Evolutionary conservation across 2,797 vertebrate genomes (phyloP).

Genomic region (Hippocampus kuda): DNA sequence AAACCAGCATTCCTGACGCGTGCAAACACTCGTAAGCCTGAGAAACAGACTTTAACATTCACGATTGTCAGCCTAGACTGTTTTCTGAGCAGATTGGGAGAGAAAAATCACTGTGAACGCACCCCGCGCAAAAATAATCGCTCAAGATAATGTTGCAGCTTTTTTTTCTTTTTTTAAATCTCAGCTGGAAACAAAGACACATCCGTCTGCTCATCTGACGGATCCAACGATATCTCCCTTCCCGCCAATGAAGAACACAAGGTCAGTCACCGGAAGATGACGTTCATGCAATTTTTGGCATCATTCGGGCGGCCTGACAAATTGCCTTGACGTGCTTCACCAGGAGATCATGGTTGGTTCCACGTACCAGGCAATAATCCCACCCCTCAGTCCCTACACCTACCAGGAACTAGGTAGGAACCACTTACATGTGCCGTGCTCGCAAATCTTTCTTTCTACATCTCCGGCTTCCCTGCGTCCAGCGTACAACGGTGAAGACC

Average conservation of each 20-base stretch:
- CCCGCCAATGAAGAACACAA: slow-evolving; percentile 85
- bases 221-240: slow-evolving; percentile 72
- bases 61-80: too few relatives aligned
- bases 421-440: background rate
- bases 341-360: slow-evolving; percentile 94
- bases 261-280: slow-evolving; percentile 51
- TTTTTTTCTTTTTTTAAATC: slow-evolving; percentile 3
- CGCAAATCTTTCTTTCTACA: background rate
- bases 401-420: slow-evolving; percentile 73
- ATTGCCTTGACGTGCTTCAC: slow-evolving; percentile 19
- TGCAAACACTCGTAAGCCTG: too few relatives aligned
- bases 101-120: too few relatives aligned
- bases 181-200: slow-evolving; percentile 68
- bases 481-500: slow-evolving; percentile 83
- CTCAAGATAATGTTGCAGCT: too few relatives aligned
- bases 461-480: slow-evolving; percentile 3
- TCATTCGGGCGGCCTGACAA: background rate
- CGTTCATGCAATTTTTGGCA: background rate
- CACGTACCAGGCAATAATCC: slow-evolving; percentile 85
- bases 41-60: too few relatives aligned
- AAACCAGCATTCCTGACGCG: too few relatives aligned
- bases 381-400: slow-evolving; percentile 63
- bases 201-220: slow-evolving; percentile 71
- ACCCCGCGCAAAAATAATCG: too few relatives aligned
- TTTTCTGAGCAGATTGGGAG: too few relatives aligned